Conservation (phyloP, 2,797 vertebrate species). For the Sebastes itinus region DNA sequence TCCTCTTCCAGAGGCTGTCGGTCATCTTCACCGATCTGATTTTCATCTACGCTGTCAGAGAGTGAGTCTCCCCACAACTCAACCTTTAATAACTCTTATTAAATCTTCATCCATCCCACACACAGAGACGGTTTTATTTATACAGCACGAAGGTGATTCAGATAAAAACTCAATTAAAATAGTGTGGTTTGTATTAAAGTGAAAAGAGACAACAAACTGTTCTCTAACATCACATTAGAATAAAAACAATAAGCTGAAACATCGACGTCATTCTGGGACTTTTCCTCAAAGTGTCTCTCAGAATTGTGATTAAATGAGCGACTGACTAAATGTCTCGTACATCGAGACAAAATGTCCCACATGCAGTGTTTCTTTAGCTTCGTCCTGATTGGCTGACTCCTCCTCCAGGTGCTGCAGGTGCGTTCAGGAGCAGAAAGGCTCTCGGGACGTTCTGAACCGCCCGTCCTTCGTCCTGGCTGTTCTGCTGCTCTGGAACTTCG, state of each 20-base stretch:
- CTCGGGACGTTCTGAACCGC: constrained; percentile 83
- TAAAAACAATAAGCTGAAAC: too few species aligned
- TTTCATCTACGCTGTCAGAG: constrained; percentile 87
- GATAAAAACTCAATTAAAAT: too few species aligned
- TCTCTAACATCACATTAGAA: too few species aligned
- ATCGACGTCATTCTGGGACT: background rate
- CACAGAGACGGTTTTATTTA: background rate
- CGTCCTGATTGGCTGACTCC: constrained; percentile 5
- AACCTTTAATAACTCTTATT: too few species aligned
- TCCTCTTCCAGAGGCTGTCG: constrained; percentile 93
- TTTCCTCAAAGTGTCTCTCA: background rate
- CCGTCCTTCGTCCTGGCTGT: constrained; percentile 88
- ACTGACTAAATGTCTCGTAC: background rate
- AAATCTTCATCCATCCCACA: background rate
- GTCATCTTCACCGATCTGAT: constrained; percentile 89
- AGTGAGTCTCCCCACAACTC: constrained; percentile 78
- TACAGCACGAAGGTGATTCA: too few species aligned
- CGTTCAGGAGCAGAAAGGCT: constrained; percentile 79
- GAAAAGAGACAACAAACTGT: too few species aligned
- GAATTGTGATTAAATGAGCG: too few species aligned
- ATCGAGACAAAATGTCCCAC: background rate
- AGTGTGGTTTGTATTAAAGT: too few species aligned
- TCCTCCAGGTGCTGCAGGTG: constrained; percentile 88
- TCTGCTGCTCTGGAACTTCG: constrained; percentile 95
- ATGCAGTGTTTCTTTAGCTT: background rate